Base-by-base conservation (phyloP, 2,797 vertebrate genomes). In the Enteromius thamalakanensis region DNA sequence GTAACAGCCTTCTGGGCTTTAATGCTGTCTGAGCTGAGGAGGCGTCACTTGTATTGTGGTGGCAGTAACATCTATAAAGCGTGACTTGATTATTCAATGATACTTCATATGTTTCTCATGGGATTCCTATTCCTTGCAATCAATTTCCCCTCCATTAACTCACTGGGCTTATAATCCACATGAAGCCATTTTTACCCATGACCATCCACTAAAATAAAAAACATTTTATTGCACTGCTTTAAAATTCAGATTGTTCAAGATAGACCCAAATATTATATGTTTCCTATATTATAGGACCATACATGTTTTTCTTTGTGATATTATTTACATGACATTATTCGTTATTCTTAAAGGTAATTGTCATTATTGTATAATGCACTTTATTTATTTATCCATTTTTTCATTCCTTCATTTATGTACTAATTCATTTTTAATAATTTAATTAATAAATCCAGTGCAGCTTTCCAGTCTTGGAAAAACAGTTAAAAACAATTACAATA, bases 41-140 rank as follows among this genome's bases (percentile, higher is more conserved):
- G 76, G 26, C 23, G 40, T 82, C 10, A 12, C 70, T 64, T 51
- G 17, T 51, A 75, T 26, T 65, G 45, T 58, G 74, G 26, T 64
- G 29, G 58, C 9, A 49, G 53, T 62, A 37, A 51, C 80, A 74
- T 37, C 32, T 67, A 42, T 21, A 82, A 37, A 21, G 45, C 34
- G 3, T 75, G 80, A 67, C 58, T 75, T 75, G 32, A 67, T 67
- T 78, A 23, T 49, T 40, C 62, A 9, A 51, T 75, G 45, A 65
- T 23, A 17, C 79, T 53, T 82, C 42, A 75, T n/a, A 53, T 9
- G 51, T 42, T 60, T 60, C 67, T 51, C 29, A 51, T 14, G 58
- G 58, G 80, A 82, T 37, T 19, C 8, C 42, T 21, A 32, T 23
- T 74, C 2, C 15, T 72, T 12, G 15, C 69, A 37, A 19, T 51